Percentiles rank a stretch among this genome's conserved stretches.
These are phyloP conservation scores for Polymixis flavicincta DNA, from an alignment of 2,888 invertebrate species.

Conservation along the genomic window DNA sequence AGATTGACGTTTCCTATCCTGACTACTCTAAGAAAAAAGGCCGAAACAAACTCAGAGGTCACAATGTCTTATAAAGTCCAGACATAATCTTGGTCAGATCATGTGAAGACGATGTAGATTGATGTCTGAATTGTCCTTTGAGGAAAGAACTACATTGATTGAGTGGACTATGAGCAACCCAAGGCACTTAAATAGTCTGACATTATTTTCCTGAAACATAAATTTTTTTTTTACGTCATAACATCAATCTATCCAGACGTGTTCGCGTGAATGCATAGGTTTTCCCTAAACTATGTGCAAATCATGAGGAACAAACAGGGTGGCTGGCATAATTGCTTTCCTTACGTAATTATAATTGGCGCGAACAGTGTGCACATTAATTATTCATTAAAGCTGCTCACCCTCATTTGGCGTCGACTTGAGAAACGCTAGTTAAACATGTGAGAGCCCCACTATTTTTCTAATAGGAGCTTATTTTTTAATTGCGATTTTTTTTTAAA, in stretches of 20 bases:
- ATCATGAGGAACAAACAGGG: slow-evolving; percentile 64
- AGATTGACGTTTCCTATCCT: no score
- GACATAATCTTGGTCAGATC: no score
- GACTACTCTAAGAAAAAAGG: no score
- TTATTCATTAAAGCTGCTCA: slow-evolving; percentile 86
- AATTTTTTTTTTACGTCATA: slow-evolving; percentile 12
- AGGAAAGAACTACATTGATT: no score
- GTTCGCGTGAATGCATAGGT: slow-evolving; percentile 65
- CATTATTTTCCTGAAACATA: neutral
- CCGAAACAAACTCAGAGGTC: no score
- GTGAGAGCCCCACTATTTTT: slow-evolving; percentile 81
- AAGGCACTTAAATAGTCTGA: neutral
- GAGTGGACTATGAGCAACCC: neutral
- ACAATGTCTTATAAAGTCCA: no score
- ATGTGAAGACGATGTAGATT: no score
- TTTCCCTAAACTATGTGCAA: slow-evolving; percentile 68
- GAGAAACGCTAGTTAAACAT: slow-evolving; percentile 85
- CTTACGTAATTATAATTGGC: slow-evolving; percentile 89
- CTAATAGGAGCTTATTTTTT: slow-evolving; percentile 80
- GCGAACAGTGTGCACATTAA: slow-evolving; percentile 86
- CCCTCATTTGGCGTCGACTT: slow-evolving; percentile 85
- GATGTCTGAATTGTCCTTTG: no score
- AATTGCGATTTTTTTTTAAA: slow-evolving; percentile 67
- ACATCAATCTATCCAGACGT: slow-evolving; percentile 29
- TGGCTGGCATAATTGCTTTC: slow-evolving; percentile 81